Evolutionary conservation across 2,888 invertebrate species (phyloP), one percentile per base, ranked within the genome.

Genomic region (Azorinus chamasolen): DNA sequence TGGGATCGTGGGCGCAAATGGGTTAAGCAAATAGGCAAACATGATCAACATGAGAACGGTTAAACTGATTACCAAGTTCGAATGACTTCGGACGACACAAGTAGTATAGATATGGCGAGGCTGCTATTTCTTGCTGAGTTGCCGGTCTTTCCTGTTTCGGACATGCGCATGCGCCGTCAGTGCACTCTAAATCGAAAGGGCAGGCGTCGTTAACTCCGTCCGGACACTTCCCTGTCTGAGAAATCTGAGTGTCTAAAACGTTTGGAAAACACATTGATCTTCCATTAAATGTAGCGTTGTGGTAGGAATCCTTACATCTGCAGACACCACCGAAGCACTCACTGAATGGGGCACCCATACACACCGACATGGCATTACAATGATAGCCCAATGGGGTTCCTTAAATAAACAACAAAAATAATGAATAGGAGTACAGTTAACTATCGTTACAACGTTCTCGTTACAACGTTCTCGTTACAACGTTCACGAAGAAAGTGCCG

Each of bases 21-120:
- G n/a, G n/a, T n/a, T n/a, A n/a, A n/a, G n/a, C n/a, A n/a, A n/a
- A n/a, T n/a, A n/a, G n/a, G n/a, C n/a, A n/a, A n/a, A n/a, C n/a
- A n/a, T n/a, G n/a, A n/a, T n/a, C n/a, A n/a, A n/a, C n/a, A n/a
- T n/a, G n/a, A n/a, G n/a, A n/a, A n/a, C n/a, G n/a, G n/a, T n/a
- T n/a, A 32, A 6, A 32, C 5, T 32, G 27, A 62, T 50, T 79
- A 80, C 84, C 79, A 45, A 80, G 51, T 43, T 59, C 50, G 57
- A 80, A 84, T n/a, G 46, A 24, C 16, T 32, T 12, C 2, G 80
- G 80, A 37, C 76, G 59, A 57, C 84, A 84, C 45, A 71, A 61
- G 10, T 76, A 48, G 14, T 61, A 57, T 24, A 65, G 57, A 51
- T 73, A 80, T 18, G 84, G 84, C 32, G 66, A 71, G 0, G 76